Evolutionary conservation across 2,113 vertebrate genomes (phyloP).

Genomic region (Geothlypis trichas): DNA sequence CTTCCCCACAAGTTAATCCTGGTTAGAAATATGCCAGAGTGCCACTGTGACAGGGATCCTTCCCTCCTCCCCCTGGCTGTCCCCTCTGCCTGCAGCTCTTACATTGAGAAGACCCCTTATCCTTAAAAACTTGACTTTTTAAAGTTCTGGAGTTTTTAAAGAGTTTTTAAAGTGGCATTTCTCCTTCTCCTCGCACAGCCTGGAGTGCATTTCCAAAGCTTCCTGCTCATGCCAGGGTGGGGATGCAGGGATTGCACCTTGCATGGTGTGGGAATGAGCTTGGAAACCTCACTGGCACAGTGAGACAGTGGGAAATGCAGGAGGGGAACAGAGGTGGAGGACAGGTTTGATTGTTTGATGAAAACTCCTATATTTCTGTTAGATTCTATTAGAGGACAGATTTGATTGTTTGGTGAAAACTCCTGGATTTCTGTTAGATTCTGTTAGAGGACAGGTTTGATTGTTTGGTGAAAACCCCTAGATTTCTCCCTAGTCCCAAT

Average conservation of each 20-base stretch:
- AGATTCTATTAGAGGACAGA: background rate
- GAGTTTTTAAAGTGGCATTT: background rate
- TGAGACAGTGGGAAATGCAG: background rate
- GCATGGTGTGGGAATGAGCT: background rate
- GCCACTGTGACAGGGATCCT: background rate
- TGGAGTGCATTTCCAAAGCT: background rate
- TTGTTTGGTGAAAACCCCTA: background rate
- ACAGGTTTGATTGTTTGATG: background rate
- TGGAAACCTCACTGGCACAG: background rate
- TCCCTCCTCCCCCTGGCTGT: background rate
- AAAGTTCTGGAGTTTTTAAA: background rate
- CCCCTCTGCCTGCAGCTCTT: background rate
- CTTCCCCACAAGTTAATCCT: background rate
- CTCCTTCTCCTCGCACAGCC: background rate
- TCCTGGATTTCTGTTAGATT: too few relatives aligned
- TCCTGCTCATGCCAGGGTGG: background rate
- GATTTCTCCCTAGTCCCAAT: background rate
- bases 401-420: background rate
- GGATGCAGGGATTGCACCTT: background rate
- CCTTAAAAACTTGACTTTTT: background rate
- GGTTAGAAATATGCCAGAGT: background rate
- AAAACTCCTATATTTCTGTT: background rate
- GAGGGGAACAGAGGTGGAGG: background rate
- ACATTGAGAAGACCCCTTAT: background rate
- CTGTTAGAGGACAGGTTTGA: background rate